Conservation (phyloP, 2,797 vertebrate genomes). For the Bradypodion ventrale region DNA sequence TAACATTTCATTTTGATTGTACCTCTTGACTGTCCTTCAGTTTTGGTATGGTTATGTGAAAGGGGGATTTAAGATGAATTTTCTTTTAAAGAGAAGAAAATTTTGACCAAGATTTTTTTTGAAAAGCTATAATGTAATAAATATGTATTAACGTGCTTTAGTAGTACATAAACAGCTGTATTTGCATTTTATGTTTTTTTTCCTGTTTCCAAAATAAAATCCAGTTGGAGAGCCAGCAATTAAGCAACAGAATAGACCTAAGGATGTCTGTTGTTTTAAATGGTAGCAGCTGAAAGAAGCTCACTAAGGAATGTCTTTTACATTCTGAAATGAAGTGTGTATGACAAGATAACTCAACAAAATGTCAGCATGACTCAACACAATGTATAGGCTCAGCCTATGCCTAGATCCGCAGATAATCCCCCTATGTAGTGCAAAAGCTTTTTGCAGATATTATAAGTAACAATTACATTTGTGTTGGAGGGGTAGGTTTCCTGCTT, state of each 20-base stretch:
- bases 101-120: constrained; percentile 2
- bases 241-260: neutral
- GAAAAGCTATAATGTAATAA: too few relatives aligned
- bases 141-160: too few relatives aligned
- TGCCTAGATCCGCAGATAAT: constrained; percentile 21
- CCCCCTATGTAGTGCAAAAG: neutral
- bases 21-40: neutral
- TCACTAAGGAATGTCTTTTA: too few relatives aligned
- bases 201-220: neutral
- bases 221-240: neutral
- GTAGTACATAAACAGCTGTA: too few relatives aligned
- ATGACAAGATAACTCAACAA: constrained; percentile 38
- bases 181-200: neutral
- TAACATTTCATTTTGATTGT: neutral
- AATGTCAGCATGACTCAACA: constrained; percentile 11
- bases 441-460: neutral
- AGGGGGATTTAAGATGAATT: neutral
- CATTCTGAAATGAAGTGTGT: neutral
- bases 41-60: neutral
- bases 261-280: neutral
- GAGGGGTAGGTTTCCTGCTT: neutral
- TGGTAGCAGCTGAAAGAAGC: constrained; percentile 4
- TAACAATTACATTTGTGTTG: rapidly evolving
- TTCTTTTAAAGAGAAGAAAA: neutral
- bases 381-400: neutral